These are phyloP conservation scores for Arizona elegans DNA, from an alignment of 2,113 vertebrate species.

Conservation along the genomic window DNA sequence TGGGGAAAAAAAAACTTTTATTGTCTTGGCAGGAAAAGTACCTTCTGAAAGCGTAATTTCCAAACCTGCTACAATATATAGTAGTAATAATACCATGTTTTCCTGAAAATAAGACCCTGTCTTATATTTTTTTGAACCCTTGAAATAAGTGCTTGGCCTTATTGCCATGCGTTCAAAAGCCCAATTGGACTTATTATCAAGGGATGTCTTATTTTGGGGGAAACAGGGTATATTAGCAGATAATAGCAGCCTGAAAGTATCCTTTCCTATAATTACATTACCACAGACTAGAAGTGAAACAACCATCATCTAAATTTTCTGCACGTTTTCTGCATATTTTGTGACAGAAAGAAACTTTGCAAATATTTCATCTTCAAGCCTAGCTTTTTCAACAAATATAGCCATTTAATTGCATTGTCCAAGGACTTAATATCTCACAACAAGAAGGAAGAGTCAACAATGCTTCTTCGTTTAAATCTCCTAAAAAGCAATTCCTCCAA, in stretches of 20 bases:
- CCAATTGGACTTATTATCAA: too few relatives aligned
- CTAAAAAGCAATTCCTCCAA: neutral
- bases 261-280: neutral
- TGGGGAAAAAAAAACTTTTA: neutral
- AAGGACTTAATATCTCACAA: neutral
- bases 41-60: neutral
- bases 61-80: neutral
- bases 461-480: neutral
- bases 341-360: neutral
- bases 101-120: too few relatives aligned
- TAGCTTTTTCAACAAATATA: neutral
- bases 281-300: neutral
- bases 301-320: neutral
- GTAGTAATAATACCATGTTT: too few relatives aligned
- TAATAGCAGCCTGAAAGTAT: neutral
- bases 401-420: neutral
- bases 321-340: neutral
- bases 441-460: neutral
- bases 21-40: neutral
- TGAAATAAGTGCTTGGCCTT: too few relatives aligned
- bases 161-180: too few relatives aligned
- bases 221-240: neutral
- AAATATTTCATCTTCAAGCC: neutral
- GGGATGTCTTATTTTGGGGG: too few relatives aligned
- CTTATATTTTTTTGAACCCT: too few relatives aligned